Evolutionary conservation across 2,888 invertebrate genomes (phyloP).

Genomic region (Chymomyza fuscimana): DNA sequence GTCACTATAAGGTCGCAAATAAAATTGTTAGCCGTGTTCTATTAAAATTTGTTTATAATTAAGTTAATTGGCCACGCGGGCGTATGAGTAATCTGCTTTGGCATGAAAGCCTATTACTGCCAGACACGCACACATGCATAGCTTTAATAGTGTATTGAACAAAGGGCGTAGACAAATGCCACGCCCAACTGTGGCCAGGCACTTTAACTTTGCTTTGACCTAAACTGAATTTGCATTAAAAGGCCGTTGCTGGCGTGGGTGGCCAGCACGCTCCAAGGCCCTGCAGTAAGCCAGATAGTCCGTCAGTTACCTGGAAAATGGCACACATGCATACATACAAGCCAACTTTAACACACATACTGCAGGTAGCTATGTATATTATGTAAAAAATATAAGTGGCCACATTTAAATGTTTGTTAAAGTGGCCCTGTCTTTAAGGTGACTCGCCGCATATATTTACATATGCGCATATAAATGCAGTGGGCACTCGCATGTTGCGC

Average conservation of each 20-base stretch:
- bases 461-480: background rate
- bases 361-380: too few species aligned
- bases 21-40: slow-evolving; percentile 8
- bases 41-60: slow-evolving; percentile 47
- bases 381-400: background rate
- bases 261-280: slow-evolving; percentile 44
- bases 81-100: slow-evolving; percentile 64
- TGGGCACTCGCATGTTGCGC: background rate
- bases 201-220: slow-evolving; percentile 62
- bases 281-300: slow-evolving; percentile 25
- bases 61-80: slow-evolving; percentile 58
- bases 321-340: slow-evolving; percentile 27
- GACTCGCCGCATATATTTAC: slow-evolving; percentile 5
- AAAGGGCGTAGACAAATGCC: background rate
- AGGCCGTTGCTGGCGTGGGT: slow-evolving; percentile 31
- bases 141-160: background rate
- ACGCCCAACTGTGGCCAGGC: slow-evolving; percentile 37
- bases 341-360: too few species aligned
- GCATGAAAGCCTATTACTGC: slow-evolving; percentile 41
- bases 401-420: slow-evolving; percentile 13
- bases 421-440: slow-evolving; percentile 28
- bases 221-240: slow-evolving; percentile 41
- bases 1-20: background rate
- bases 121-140: background rate
- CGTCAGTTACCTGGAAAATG: slow-evolving; percentile 41